Evolutionary conservation across 2,888 invertebrate species (phyloP).

Genomic region (Dicycla oo): DNA sequence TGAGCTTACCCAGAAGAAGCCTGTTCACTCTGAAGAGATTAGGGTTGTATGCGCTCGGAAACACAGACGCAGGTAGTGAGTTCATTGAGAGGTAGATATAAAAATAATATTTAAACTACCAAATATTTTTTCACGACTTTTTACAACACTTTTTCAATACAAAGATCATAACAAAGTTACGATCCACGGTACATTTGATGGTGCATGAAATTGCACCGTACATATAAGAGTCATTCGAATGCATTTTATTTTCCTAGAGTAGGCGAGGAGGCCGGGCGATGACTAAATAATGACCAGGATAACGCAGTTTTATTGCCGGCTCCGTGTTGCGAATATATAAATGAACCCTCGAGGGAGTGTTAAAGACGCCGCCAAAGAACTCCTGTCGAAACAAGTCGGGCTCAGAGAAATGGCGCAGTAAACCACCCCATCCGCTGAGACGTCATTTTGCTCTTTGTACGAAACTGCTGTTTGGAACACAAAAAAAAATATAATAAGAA

Average conservation of each 20-base stretch:
- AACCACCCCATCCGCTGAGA: conserved; percentile 86
- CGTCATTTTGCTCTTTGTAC: conserved; percentile 84
- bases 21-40: too few species aligned
- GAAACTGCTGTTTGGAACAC: conserved; percentile 78
- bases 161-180: conserved; percentile 72
- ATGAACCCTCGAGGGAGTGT: conserved; percentile 89
- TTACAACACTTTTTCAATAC: conserved; percentile 71
- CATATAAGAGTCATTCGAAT: conserved; percentile 79
- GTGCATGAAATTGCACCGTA: conserved; percentile 77
- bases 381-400: conserved; percentile 88
- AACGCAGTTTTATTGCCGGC: conserved; percentile 90
- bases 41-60: too few species aligned
- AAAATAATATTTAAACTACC: conserved; percentile 40
- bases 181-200: conserved; percentile 63
- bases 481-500: conserved; percentile 81
- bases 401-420: conserved; percentile 87
- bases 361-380: conserved; percentile 89
- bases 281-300: conserved; percentile 90
- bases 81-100: background rate
- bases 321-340: conserved; percentile 90
- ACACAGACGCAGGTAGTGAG: too few species aligned
- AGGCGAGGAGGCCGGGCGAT: conserved; percentile 83
- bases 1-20: too few species aligned
- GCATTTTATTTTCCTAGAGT: conserved; percentile 85
- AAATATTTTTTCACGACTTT: conserved; percentile 60